Conservation (phyloP, 2,888 invertebrate genomes). For the Ormia ochracea region DNA sequence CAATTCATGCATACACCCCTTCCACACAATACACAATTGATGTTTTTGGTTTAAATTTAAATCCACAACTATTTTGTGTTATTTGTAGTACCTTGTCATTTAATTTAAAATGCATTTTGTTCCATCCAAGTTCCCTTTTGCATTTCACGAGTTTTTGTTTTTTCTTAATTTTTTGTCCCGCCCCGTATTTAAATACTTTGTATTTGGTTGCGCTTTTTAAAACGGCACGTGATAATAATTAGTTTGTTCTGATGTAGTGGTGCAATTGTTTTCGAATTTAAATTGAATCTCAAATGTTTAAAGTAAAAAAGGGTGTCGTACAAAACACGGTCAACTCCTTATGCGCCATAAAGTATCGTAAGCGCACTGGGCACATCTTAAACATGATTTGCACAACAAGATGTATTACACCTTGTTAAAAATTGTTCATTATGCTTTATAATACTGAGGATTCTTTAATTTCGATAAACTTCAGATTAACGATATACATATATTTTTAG, state of each 20-base stretch:
- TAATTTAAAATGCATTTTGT: slow-evolving; percentile 9
- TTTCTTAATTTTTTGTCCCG: slow-evolving; percentile 26
- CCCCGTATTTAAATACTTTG: slow-evolving; percentile 49
- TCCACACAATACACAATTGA: slow-evolving; percentile 28
- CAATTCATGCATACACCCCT: slow-evolving; percentile 65
- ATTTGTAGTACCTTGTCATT: slow-evolving; percentile 45
- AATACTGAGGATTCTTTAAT: too few species aligned
- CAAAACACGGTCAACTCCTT: too few species aligned
- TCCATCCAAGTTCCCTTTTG: background rate
- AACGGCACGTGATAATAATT: slow-evolving; percentile 50
- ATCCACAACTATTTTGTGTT: slow-evolving; percentile 34
- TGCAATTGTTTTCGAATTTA: background rate
- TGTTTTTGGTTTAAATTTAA: slow-evolving; percentile 41
- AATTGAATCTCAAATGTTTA: background rate
- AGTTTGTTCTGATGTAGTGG: too few species aligned
- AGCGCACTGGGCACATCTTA: too few species aligned
- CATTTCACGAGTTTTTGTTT: slow-evolving; percentile 11
- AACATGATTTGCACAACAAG: too few species aligned
- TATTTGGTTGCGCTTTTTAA: background rate
- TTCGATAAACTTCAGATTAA: too few species aligned
- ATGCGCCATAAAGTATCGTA: too few species aligned
- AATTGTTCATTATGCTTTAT: too few species aligned
- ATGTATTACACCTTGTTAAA: too few species aligned
- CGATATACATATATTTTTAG: background rate
- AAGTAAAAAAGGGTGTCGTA: background rate